Percentiles rank a stretch among this genome's conserved stretches.
Conservation (phyloP, 1,140 invertebrate species). For the Lasaia peninsularis region DNA sequence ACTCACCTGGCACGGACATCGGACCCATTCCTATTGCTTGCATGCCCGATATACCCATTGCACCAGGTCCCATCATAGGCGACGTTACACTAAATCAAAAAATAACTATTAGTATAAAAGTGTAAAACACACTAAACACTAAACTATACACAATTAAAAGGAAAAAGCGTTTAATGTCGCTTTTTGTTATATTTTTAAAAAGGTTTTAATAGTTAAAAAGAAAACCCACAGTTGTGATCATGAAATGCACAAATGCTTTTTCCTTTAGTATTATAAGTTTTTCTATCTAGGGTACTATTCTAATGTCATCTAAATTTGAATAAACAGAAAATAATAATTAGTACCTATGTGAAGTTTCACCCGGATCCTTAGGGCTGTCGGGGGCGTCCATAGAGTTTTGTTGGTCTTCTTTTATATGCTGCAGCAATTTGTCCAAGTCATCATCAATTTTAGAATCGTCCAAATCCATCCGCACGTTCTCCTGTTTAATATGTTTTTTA, state of each 20-base stretch:
- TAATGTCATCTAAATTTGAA: neutral
- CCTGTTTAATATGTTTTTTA: constrained; percentile 34
- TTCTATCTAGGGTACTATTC: too few relatives aligned
- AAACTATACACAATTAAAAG: too few relatives aligned
- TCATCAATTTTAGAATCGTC: constrained; percentile 96
- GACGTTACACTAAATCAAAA: constrained; percentile 54
- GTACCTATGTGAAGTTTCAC: constrained; percentile 61
- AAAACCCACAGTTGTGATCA: too few relatives aligned
- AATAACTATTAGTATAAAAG: neutral
- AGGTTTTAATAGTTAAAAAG: too few relatives aligned
- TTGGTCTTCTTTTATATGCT: constrained; percentile 94
- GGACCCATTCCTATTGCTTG: constrained; percentile 67
- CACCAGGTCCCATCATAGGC: constrained; percentile 66
- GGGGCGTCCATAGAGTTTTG: constrained; percentile 92
- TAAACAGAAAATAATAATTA: neutral
- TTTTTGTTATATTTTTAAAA: too few relatives aligned
- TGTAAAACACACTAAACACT: too few relatives aligned
- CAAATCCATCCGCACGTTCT: constrained; percentile 83
- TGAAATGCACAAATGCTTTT: too few relatives aligned
- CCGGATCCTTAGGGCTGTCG: constrained; percentile 88
- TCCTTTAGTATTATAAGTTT: too few relatives aligned
- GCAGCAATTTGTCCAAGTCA: constrained; percentile 92
- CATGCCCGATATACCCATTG: constrained; percentile 63
- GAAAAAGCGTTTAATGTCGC: too few relatives aligned
- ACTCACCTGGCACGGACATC: constrained; percentile 66